Base-by-base conservation (phyloP, 2,113 vertebrate genomes). In the Heteronetta atricapilla region DNA sequence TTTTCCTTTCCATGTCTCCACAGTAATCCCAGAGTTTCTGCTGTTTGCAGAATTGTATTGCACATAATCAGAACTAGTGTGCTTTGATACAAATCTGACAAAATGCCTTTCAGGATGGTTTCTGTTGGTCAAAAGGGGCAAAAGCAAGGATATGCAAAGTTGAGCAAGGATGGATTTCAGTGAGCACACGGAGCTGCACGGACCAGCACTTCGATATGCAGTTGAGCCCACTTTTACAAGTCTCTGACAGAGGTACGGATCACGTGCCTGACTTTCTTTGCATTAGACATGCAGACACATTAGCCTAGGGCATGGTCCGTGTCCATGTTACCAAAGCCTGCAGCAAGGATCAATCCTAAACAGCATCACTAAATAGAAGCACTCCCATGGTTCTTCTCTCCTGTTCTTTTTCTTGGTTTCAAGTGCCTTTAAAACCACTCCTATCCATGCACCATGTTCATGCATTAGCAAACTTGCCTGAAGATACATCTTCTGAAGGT, bases 201-300 rank as follows among this genome's bases (percentile, higher is more conserved):
- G 25, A 83, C 34, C 16, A 64, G 33, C 1, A 12, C 33, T 55
- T 64, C 3, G 0, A 2, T 18, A 5, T 38, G 10, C 3, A 0
- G 3, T 13, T 22, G 4, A 91, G 5, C 10, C 18, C 38, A 56
- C 5, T 12, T 64, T 68, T 48, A 25, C 15, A 40, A 29, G 8
- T 26, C 19, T 40, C 31, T 50, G 55, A 29, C 21, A 66, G 4
- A 70, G 9, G 3, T 25, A 74, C 31, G 2, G 28, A 76, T 26
- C 12, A 17, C 8, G 38, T 2, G 62, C 8, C 31, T 58, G 58
- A 60, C 18, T n/a, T 60, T 17, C 18, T 33, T 56, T 21, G 13
- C 10, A 2, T 60, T 48, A 84, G 60, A 89, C 90, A 68, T 11
- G 3, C 5, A 42, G 52, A 13, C 1, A 6, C 0, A 3, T 40